Conservation (phyloP, 2,888 invertebrate species). For the Heliconius sara region DNA sequence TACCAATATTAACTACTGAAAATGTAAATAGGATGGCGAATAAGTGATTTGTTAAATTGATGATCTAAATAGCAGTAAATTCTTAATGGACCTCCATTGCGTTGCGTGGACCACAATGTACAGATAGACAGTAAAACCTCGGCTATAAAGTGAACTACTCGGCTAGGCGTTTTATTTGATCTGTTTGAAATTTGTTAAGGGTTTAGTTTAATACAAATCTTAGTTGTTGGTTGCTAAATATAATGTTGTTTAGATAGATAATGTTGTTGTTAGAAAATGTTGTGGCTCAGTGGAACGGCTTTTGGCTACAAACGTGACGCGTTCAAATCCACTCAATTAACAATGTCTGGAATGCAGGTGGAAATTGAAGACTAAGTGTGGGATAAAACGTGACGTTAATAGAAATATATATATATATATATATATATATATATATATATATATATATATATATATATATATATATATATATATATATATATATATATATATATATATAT, state of each 20-base stretch:
- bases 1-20: conserved; percentile 30
- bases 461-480: too few relatives aligned
- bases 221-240: neutral
- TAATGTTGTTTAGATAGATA: neutral
- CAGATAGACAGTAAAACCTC: conserved; percentile 37
- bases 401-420: too few relatives aligned
- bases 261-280: too few relatives aligned
- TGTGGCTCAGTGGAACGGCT: too few relatives aligned
- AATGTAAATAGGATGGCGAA: conserved; percentile 40
- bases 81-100: conserved; percentile 35
- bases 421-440: too few relatives aligned
- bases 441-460: too few relatives aligned
- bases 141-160: conserved; percentile 40
- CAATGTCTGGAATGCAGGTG: too few relatives aligned
- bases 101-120: conserved; percentile 43
- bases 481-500: too few relatives aligned
- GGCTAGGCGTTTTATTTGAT: conserved; percentile 35
- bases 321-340: too few relatives aligned
- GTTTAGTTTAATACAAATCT: neutral
- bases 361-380: too few relatives aligned
- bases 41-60: conserved; percentile 44
- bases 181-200: conserved; percentile 13
- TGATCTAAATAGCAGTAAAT: conserved; percentile 48
- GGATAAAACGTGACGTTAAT: too few relatives aligned
- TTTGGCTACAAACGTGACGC: too few relatives aligned